These are phyloP conservation scores for Characodon lateralis DNA, from an alignment of 2,797 vertebrate species.

Conservation along the genomic window DNA sequence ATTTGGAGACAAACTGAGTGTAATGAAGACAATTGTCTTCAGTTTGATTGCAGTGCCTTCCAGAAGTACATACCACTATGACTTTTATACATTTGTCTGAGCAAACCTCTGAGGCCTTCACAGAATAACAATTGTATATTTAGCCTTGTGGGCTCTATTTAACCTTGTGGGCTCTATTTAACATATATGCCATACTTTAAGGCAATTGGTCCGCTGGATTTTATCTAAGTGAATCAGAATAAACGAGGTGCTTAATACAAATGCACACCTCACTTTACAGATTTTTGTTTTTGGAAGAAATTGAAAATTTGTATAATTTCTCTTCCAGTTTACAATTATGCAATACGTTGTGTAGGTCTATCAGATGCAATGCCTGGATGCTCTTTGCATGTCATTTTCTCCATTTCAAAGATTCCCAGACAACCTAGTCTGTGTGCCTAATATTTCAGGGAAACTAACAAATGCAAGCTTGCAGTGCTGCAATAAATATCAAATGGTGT, in stretches of 20 bases:
- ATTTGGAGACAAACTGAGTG: not conserved
- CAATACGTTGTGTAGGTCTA: not conserved
- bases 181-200: no score
- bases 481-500: slow-evolving; percentile 25
- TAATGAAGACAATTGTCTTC: no score
- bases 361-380: not conserved
- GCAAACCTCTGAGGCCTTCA: not conserved
- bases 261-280: no score
- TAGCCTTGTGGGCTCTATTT: no score
- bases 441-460: slow-evolving; percentile 4
- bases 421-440: slow-evolving; percentile 6
- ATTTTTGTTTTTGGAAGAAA: no score
- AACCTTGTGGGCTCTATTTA: no score
- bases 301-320: no score
- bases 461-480: slow-evolving; percentile 29
- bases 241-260: no score
- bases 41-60: no score
- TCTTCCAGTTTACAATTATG: not conserved
- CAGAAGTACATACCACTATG: not conserved
- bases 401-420: slow-evolving; percentile 4
- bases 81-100: no score
- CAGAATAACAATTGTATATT: not conserved
- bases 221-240: no score
- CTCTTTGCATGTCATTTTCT: not conserved
- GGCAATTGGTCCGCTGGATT: no score